Conservation (phyloP, 2,888 invertebrate species). For the Trypoxylon attenuatum region DNA sequence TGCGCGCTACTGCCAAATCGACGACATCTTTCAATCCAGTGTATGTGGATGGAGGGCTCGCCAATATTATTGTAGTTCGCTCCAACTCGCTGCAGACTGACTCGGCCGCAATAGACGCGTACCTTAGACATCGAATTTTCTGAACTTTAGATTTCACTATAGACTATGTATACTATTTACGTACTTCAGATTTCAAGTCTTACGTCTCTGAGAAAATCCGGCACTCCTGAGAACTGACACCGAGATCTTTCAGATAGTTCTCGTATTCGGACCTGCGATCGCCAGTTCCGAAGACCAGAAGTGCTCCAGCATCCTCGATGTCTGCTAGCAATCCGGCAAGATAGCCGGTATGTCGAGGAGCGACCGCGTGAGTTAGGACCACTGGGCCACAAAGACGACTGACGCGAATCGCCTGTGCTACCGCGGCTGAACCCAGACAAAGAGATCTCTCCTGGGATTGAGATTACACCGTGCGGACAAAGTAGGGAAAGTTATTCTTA, state of each 20-base stretch:
- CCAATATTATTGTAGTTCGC: conserved; percentile 80
- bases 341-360: conserved; percentile 87
- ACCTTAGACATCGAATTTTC: conserved; percentile 46
- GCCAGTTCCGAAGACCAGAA: conserved; percentile 80
- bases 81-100: too few relatives aligned
- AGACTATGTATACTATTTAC: too few relatives aligned
- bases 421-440: conserved; percentile 86
- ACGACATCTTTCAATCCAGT: conserved; percentile 87
- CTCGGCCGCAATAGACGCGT: conserved; percentile 52
- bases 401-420: conserved; percentile 82
- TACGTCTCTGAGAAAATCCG: conserved; percentile 68
- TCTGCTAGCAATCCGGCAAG: conserved; percentile 81
- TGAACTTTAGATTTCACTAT: too few relatives aligned
- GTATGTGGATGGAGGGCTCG: conserved; percentile 88
- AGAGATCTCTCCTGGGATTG: conserved; percentile 83
- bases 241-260: conserved; percentile 81
- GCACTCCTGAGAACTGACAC: conserved; percentile 76
- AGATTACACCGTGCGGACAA: neutral
- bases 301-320: conserved; percentile 78
- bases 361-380: conserved; percentile 86
- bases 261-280: conserved; percentile 78
- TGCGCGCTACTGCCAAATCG: conserved; percentile 81
- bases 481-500: neutral
- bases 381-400: conserved; percentile 83
- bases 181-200: neutral